Evolutionary conservation across 2,113 vertebrate genomes (phyloP), one percentile per base, ranked within the genome.

Genomic region (Hyla sarda): DNA sequence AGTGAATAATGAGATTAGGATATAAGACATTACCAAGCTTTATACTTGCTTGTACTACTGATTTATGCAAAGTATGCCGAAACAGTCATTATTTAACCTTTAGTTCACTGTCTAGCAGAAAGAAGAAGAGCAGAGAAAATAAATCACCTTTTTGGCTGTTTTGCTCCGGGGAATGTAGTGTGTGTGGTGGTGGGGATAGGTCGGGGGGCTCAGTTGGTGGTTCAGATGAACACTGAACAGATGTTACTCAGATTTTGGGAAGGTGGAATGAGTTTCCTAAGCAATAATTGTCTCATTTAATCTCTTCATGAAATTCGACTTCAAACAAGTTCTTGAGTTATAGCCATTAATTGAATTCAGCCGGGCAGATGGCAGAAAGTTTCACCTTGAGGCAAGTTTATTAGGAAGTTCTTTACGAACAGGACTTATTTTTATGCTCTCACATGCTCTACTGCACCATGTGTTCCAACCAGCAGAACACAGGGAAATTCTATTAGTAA

Each of bases 331-430:
- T 79, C 52, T 50, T 58, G 4, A 58, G n/a, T 52, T 11, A 17
- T 37, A 54, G 48, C 25, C 3, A 77, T 52, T 77, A 7, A 50
- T 52, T 52, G 47, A 19, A 77, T 19, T 52, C 74, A 32, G 41
- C 16, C 12, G 50, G 19, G 50, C 75, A 78, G 75, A 78, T 32
- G 47, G 75, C 30, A 56, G 75, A 0, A 23, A 32, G 16, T 56
- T 78, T 54, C 17, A 78, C 75, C 75, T 56, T 48, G 75, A 78
- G 50, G 75, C 75, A 56, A 54, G 21, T 37, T 52, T 56, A 58
- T 34, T 25, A 79, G 28, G 5, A 28, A 56, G 10, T n/a, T 58
- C 54, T 34, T 5, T 21, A 2, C 3, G 14, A 28, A 10, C 48
- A 52, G 25, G 28, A 11, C 45, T 52, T 19, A 23, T 56, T 34